phyloP scores from a whole-genome alignment of 2,113 vertebrate genomes.

The Brachypteracias leptosomus region DNA sequence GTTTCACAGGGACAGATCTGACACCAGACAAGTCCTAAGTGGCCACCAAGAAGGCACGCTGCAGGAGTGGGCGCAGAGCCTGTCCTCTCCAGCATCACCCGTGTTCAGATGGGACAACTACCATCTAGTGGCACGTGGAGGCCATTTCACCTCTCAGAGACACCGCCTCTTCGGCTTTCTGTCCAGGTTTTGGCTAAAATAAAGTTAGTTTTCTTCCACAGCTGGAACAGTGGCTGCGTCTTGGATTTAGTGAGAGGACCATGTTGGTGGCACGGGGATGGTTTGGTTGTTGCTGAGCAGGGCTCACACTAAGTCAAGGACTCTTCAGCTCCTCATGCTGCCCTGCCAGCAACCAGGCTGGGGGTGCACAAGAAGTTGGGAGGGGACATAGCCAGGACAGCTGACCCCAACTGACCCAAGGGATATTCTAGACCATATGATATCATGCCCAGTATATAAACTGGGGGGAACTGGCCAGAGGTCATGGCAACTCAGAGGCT shows the following conservation, averaged over 20 bases:
- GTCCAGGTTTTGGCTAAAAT: not conserved
- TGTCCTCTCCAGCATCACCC: not conserved
- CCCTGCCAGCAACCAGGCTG: not conserved
- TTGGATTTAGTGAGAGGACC: not conserved
- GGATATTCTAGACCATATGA: not conserved
- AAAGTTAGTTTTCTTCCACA: not conserved
- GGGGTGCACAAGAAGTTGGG: not conserved
- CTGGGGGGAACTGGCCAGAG: not conserved
- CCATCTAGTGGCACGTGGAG: constrained; percentile 22
- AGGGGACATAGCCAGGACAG: not conserved
- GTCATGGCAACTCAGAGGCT: not conserved
- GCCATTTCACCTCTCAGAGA: constrained; percentile 12
- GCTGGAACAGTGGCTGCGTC: too few relatives aligned
- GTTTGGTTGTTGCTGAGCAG: not conserved
- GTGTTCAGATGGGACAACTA: not conserved
- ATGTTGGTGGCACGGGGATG: not conserved
- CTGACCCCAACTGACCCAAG: not conserved
- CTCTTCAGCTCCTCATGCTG: not conserved
- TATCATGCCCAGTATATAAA: not conserved
- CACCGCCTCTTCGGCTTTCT: fast-evolving
- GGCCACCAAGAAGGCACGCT: not conserved
- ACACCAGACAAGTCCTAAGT: too few relatives aligned
- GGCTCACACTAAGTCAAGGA: not conserved
- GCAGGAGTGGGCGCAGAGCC: fast-evolving
- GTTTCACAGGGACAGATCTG: not conserved